Evolutionary conservation across 2,888 invertebrate species (phyloP).

Genomic region (Diplazon laetatorius): DNA sequence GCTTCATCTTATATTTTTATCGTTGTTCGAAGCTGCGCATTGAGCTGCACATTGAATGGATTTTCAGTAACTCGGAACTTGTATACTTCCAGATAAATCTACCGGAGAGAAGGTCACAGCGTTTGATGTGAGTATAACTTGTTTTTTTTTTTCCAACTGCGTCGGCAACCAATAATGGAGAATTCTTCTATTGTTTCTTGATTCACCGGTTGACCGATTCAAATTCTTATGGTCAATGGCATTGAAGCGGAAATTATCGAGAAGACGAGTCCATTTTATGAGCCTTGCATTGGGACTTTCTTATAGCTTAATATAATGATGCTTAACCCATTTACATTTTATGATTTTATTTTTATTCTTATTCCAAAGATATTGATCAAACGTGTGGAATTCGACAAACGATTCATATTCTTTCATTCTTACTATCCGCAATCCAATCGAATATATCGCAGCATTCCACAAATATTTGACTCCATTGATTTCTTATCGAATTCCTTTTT

Average conservation of each 20-base stretch:
- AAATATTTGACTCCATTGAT: slow-evolving; percentile 31
- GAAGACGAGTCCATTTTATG: no score
- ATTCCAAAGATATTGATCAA: not conserved
- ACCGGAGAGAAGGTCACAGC: slow-evolving; percentile 86
- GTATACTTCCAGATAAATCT: slow-evolving; percentile 84
- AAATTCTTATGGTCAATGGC: no score
- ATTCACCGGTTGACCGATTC: no score
- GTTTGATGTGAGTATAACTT: slow-evolving; percentile 85
- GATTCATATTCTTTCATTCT: not conserved
- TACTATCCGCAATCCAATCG: not conserved
- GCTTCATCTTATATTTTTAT: no score
- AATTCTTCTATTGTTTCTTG: no score
- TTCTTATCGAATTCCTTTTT: slow-evolving; percentile 26
- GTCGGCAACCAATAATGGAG: no score
- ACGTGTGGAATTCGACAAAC: no score
- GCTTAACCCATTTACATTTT: no score
- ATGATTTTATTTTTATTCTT: not conserved
- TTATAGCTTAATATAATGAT: no score
- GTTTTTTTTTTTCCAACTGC: not conserved
- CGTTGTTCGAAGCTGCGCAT: not conserved
- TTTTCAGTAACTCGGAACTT: slow-evolving; percentile 20
- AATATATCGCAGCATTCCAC: slow-evolving; percentile 3
- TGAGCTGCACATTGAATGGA: slow-evolving; percentile 25
- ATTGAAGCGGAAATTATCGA: no score
- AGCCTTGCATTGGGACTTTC: no score